A percentile compares a stretch with the other conserved stretches of the same genome.
Conservation (phyloP, 2,888 invertebrate genomes). For the Mycalesis mineus region DNA sequence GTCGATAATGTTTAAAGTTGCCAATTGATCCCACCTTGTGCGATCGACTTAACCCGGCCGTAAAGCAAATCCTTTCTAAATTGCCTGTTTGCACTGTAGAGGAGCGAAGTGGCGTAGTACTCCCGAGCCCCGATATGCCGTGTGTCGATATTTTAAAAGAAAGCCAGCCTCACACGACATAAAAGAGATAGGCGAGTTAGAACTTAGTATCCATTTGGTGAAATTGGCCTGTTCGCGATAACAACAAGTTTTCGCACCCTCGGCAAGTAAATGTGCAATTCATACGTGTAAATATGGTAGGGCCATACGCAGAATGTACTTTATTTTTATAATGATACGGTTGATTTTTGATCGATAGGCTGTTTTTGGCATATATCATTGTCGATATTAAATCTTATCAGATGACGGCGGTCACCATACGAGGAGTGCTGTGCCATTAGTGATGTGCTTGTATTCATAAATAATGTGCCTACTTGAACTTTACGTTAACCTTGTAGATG, state of each 20-base stretch:
- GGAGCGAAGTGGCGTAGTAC: slow-evolving; percentile 11
- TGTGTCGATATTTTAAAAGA: slow-evolving; percentile 74
- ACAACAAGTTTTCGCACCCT: slow-evolving; percentile 78
- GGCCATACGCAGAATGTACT: slow-evolving; percentile 21
- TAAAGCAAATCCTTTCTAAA: slow-evolving; percentile 73
- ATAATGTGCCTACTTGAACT: slow-evolving; percentile 5
- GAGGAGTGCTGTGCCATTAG: slow-evolving; percentile 27
- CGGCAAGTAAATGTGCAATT: slow-evolving; percentile 75
- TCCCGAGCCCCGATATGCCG: slow-evolving; percentile 42
- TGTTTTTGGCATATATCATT: slow-evolving; percentile 62
- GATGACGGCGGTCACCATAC: slow-evolving; percentile 61
- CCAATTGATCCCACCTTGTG: slow-evolving; percentile 31
- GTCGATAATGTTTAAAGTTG: slow-evolving; percentile 40
- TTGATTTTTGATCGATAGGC: slow-evolving; percentile 6
- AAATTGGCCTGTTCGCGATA: slow-evolving; percentile 77
- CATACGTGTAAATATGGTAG: slow-evolving; percentile 64
- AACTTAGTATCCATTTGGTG: slow-evolving; percentile 78
- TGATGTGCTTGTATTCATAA: slow-evolving; percentile 17
- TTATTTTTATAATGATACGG: slow-evolving; percentile 11
- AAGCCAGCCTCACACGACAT: slow-evolving; percentile 59
- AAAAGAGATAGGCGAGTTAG: slow-evolving; percentile 75
- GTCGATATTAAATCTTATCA: slow-evolving; percentile 60
- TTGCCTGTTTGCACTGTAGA: slow-evolving; percentile 56
- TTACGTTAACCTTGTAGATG: not conserved
- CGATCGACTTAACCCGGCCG: slow-evolving; percentile 44